phyloP scores from a whole-genome alignment of 2,113 vertebrate genomes.

The Chaetura pelagica region DNA sequence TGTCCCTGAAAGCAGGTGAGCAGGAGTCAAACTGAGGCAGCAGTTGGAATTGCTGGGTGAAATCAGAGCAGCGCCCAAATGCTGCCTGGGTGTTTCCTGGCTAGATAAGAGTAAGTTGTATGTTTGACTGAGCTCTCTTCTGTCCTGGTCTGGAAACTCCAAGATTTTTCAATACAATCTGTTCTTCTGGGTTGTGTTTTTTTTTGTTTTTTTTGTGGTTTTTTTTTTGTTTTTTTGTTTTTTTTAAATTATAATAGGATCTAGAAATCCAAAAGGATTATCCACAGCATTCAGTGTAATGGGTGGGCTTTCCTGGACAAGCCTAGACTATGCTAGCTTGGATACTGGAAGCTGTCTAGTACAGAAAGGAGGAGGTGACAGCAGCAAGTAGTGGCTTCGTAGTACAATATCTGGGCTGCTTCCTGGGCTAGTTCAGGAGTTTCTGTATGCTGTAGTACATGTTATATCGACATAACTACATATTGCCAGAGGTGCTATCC shows the following conservation, averaged over 20 bases:
- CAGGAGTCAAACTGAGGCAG: background rate
- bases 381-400: background rate
- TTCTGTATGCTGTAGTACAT: background rate
- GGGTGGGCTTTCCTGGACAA: background rate
- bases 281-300: background rate
- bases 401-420: background rate
- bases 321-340: fast-evolving
- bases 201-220: background rate
- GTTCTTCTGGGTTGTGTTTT: background rate
- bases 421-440: background rate
- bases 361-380: background rate
- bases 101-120: background rate
- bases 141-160: background rate
- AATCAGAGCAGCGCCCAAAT: fast-evolving
- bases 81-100: background rate
- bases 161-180: background rate
- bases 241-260: background rate
- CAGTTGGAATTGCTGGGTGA: background rate
- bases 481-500: background rate
- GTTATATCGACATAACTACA: background rate
- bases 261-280: background rate
- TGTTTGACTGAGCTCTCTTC: background rate
- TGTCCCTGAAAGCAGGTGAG: background rate
- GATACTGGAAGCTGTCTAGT: background rate
- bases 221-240: background rate